phyloP scores from a whole-genome alignment of 2,113 vertebrate genomes.

The Hylia prasina region DNA sequence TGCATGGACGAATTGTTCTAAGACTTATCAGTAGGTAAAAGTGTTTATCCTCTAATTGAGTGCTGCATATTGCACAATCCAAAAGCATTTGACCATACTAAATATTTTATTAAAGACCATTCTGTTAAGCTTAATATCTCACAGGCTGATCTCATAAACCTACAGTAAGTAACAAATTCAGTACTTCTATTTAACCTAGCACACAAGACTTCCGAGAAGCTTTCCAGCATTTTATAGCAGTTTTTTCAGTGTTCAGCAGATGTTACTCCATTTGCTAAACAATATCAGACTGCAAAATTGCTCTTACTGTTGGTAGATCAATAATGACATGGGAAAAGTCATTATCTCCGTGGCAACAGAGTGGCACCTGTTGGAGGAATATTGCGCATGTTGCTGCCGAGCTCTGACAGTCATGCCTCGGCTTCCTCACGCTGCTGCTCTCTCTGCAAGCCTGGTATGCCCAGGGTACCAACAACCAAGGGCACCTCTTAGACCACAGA shows the following conservation, averaged over 20 bases:
- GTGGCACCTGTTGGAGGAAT: conserved; percentile 65
- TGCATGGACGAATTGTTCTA: neutral
- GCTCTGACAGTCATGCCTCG: conserved; percentile 70
- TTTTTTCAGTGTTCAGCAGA: conserved; percentile 71
- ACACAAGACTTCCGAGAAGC: neutral
- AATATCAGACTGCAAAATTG: conserved; percentile 73
- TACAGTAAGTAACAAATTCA: neutral
- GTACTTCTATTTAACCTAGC: neutral
- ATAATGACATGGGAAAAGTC: conserved; percentile 70
- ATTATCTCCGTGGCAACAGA: conserved; percentile 80
- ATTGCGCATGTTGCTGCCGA: conserved; percentile 67
- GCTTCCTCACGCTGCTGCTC: conserved; percentile 71
- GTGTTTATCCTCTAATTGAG: neutral
- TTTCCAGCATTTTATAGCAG: conserved; percentile 70
- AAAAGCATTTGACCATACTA: neutral
- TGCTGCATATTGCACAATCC: neutral
- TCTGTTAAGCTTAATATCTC: neutral
- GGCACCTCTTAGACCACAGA: conserved; percentile 67
- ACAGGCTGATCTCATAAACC: neutral
- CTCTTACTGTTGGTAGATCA: conserved; percentile 75
- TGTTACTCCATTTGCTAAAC: conserved; percentile 61
- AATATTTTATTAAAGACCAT: neutral
- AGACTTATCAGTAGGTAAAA: neutral
- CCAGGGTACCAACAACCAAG: conserved; percentile 68
- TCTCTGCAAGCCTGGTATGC: conserved; percentile 72